Percentiles rank a stretch among this genome's conserved stretches.
Conservation (phyloP, 2,113 vertebrate genomes). For the Uria aalge region DNA sequence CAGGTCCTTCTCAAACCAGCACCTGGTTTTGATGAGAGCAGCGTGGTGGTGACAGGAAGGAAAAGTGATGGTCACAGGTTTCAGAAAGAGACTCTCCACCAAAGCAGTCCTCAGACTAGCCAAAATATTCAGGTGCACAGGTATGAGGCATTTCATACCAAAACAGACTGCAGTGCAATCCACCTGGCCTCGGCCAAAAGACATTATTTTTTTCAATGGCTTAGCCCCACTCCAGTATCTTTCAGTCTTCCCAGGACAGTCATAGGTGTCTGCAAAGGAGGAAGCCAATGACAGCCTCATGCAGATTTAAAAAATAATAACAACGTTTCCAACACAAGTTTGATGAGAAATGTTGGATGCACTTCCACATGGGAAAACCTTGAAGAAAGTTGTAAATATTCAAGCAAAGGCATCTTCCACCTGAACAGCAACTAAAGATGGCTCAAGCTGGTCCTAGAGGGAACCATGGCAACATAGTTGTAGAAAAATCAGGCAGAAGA, state of each 20-base stretch:
- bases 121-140: background rate
- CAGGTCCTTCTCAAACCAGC: background rate
- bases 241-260: background rate
- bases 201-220: background rate
- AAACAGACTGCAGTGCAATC: accelerated
- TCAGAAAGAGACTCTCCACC: background rate
- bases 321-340: background rate
- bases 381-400: background rate
- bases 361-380: background rate
- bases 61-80: background rate
- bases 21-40: background rate
- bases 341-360: background rate
- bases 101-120: background rate
- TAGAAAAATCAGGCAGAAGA: background rate
- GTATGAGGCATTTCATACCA: background rate
- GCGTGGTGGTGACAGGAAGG: background rate
- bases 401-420: background rate
- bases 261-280: background rate
- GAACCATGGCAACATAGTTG: background rate
- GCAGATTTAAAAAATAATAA: background rate
- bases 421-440: background rate
- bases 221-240: background rate
- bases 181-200: background rate
- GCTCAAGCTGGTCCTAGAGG: background rate
- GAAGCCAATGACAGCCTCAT: background rate